Percentiles rank a stretch among this genome's conserved stretches.
These are phyloP conservation scores for Sinocyclocheilus anshuiensis DNA, from an alignment of 2,113 vertebrate species.

Conservation along the genomic window DNA sequence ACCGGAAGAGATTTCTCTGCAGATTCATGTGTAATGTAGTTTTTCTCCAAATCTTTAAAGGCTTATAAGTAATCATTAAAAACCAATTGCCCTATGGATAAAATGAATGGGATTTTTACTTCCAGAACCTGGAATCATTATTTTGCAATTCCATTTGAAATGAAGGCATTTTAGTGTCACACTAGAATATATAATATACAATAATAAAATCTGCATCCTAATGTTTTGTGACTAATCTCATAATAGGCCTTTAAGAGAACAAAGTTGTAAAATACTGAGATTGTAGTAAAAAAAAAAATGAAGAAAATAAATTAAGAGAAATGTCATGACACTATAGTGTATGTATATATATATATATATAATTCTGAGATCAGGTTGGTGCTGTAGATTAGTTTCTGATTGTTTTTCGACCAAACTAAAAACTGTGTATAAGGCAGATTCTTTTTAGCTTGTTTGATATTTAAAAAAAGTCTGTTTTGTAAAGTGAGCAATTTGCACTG, in stretches of 20 bases:
- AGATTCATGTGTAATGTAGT: no score
- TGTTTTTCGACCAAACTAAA: neutral
- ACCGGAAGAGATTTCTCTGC: no score
- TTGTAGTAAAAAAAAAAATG: no score
- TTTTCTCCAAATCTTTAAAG: no score
- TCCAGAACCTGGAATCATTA: no score
- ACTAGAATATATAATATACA: neutral
- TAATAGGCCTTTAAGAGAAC: neutral
- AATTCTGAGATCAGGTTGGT: no score
- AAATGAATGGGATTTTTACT: neutral
- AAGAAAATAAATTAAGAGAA: no score
- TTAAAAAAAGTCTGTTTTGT: slow-evolving; percentile 1
- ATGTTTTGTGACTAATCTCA: neutral
- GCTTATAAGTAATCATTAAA: no score
- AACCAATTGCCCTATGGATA: neutral
- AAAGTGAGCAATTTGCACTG: slow-evolving; percentile 24
- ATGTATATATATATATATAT: no score
- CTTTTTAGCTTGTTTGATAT: neutral
- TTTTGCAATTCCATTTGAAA: neutral
- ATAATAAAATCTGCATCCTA: neutral
- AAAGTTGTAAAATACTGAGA: no score
- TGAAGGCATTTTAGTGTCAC: neutral
- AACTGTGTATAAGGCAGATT: neutral
- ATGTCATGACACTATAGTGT: no score
- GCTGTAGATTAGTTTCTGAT: neutral